A percentile compares a stretch with the other conserved stretches of the same genome.
Conservation (phyloP, 2,888 invertebrate species). For the Microchrysa polita region DNA sequence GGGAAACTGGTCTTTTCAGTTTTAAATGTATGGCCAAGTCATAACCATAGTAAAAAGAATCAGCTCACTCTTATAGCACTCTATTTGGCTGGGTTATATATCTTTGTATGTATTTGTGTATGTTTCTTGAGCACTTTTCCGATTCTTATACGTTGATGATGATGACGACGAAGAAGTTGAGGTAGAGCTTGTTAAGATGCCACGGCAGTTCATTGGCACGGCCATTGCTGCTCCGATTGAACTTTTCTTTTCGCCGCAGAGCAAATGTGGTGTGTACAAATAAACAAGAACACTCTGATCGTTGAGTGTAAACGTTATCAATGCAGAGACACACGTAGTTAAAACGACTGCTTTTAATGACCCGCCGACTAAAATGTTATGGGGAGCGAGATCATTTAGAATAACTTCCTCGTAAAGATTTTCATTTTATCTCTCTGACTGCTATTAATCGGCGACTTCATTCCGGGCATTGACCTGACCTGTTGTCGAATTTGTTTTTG, state of each 20-base stretch:
- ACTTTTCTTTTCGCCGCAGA: slow-evolving; percentile 30
- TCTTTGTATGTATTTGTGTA: background rate
- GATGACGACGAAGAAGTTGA: slow-evolving; percentile 14
- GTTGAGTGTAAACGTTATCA: slow-evolving; percentile 7
- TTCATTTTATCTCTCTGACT: no score
- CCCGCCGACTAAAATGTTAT: background rate
- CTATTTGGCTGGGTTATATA: no score
- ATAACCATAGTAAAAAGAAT: slow-evolving; percentile 21
- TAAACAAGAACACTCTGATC: slow-evolving; percentile 7
- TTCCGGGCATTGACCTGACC: no score
- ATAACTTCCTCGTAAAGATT: no score
- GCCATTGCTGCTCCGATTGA: background rate
- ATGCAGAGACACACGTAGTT: slow-evolving; percentile 19
- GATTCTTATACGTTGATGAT: slow-evolving; percentile 31
- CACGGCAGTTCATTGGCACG: slow-evolving; percentile 41
- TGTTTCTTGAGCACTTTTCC: slow-evolving; percentile 10
- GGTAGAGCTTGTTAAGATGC: slow-evolving; percentile 13
- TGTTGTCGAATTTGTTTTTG: no score
- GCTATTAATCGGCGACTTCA: no score
- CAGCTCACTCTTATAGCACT: slow-evolving; percentile 15
- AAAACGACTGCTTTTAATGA: background rate
- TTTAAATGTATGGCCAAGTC: slow-evolving; percentile 8
- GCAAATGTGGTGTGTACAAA: no score
- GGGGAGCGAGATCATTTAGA: no score
- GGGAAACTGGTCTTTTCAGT: background rate